A percentile compares a stretch with the other conserved stretches of the same genome.
Evolutionary conservation across 2,113 vertebrate genomes (phyloP).

Genomic region (Pogona vitticeps): DNA sequence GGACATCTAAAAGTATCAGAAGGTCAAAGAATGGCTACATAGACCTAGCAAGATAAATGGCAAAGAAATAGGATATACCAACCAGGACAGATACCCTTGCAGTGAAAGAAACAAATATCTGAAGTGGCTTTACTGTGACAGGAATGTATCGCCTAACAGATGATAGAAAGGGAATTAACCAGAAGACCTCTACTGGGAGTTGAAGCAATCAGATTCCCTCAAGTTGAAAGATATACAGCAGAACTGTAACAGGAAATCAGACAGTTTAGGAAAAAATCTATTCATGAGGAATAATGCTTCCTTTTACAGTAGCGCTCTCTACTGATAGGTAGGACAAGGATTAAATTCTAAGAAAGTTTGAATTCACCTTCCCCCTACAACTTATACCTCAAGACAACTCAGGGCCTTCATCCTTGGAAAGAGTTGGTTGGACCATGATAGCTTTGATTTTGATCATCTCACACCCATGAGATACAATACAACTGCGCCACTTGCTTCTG

Average conservation of each 20-base stretch:
- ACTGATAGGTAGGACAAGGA: not conserved
- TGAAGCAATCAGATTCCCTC: constrained; percentile 9
- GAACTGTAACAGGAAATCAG: constrained; percentile 24
- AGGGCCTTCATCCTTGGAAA: not conserved
- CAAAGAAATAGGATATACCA: not conserved
- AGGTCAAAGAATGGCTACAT: not conserved
- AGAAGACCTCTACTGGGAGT: constrained; percentile 11
- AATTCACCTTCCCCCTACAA: not conserved
- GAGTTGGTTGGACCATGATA: not conserved
- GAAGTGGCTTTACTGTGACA: constrained; percentile 17
- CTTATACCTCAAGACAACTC: not conserved
- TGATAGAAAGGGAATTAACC: constrained; percentile 10
- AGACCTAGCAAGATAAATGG: not conserved
- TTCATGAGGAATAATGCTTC: constrained; percentile 17
- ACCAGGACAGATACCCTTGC: not conserved
- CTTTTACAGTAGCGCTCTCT: not conserved
- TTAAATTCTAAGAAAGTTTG: not conserved
- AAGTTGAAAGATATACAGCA: constrained; percentile 26
- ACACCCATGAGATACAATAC: no score
- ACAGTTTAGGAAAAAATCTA: constrained; percentile 18
- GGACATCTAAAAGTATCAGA: not conserved
- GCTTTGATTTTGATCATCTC: no score
- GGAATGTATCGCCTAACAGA: not conserved
- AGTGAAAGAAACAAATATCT: constrained; percentile 15
- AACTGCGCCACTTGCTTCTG: not conserved